A percentile compares a stretch with the other conserved stretches of the same genome.
Evolutionary conservation across 53 echinoderm and acorn worm species (phyloP).

Genomic region (Mesocentrotus franciscanus): DNA sequence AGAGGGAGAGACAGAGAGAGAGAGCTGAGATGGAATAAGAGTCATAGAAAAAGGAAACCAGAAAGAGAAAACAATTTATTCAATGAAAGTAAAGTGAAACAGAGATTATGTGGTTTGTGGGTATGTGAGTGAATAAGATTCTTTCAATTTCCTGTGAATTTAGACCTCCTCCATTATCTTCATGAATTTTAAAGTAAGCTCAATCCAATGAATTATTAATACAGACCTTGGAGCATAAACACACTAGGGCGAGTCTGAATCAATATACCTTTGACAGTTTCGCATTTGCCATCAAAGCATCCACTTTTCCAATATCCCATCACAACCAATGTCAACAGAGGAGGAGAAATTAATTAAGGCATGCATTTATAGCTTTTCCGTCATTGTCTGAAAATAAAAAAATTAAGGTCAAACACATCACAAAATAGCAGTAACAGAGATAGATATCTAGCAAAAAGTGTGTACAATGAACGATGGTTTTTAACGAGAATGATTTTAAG

Average conservation of each 20-base stretch:
- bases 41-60: too few relatives aligned
- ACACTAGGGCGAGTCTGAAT: background rate
- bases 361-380: background rate
- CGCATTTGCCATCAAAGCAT: background rate
- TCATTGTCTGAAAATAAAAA: background rate
- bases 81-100: too few relatives aligned
- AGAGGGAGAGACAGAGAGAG: background rate
- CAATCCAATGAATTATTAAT: conserved; percentile 9
- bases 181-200: background rate
- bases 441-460: background rate
- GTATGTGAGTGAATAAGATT: background rate
- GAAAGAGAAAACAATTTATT: too few relatives aligned
- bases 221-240: background rate
- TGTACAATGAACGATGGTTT: background rate
- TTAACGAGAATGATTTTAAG: background rate
- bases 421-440: background rate
- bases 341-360: background rate
- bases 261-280: background rate
- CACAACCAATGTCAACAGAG: background rate
- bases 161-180: background rate
- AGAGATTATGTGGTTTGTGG: too few relatives aligned
- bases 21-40: background rate
- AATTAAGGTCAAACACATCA: background rate
- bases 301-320: background rate
- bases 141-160: background rate